Conservation (phyloP, 1,140 invertebrate genomes). For the Caenorhabditis brenneri region DNA sequence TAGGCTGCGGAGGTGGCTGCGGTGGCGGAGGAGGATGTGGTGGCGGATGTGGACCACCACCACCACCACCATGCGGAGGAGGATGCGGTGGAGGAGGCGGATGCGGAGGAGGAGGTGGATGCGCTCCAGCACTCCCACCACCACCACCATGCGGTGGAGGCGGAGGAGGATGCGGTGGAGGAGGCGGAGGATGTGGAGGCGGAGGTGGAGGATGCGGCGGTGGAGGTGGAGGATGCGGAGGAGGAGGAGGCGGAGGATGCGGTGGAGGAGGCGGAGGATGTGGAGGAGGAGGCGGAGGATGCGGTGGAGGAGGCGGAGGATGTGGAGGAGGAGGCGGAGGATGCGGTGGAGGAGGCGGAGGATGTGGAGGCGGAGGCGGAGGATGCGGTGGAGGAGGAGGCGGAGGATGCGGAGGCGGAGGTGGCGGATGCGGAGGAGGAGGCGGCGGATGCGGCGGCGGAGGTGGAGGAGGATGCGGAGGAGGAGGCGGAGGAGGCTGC, state of each 20-base stretch:
- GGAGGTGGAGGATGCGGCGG: constrained; percentile 1
- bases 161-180: constrained; percentile 17
- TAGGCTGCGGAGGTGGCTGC: constrained; percentile 31
- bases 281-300: neutral
- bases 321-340: constrained; percentile 6
- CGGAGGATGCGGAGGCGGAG: neutral
- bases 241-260: neutral
- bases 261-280: constrained; percentile 34
- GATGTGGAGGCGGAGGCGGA: neutral
- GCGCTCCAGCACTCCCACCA: neutral
- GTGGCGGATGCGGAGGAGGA: neutral
- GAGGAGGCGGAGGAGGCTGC: neutral
- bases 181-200: neutral
- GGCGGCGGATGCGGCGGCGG: neutral
- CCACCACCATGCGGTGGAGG: constrained; percentile 8
- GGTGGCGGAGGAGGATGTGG: constrained; percentile 25
- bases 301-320: constrained; percentile 22
- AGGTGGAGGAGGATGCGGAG: neutral
- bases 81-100: neutral
- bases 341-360: constrained; percentile 2
- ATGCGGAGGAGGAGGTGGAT: neutral
- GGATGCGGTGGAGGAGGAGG: neutral
- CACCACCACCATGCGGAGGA: neutral
- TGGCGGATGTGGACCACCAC: constrained; percentile 1
- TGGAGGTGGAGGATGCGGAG: neutral